phyloP scores from a whole-genome alignment of 2,113 vertebrate genomes.

The Vulpes ferrilata region DNA sequence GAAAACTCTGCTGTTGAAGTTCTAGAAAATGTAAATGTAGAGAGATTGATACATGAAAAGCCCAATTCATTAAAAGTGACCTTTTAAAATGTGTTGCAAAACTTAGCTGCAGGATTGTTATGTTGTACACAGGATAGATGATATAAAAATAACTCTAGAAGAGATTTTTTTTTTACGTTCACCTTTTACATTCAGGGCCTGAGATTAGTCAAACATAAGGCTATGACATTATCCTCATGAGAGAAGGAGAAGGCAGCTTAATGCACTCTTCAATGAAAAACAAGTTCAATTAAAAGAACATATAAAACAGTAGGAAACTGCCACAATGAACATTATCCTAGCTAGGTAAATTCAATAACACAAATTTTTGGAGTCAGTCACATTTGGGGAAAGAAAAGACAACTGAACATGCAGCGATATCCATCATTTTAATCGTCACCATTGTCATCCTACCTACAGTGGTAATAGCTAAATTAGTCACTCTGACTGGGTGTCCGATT shows the following conservation, averaged over 20 bases:
- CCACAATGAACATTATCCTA: neutral
- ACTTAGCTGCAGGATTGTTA: constrained; percentile 41
- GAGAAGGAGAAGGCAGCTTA: constrained; percentile 56
- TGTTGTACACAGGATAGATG: neutral
- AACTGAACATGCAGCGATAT: neutral
- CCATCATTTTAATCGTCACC: neutral
- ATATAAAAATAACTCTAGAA: constrained; percentile 27
- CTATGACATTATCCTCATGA: constrained; percentile 12
- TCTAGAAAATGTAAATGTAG: constrained; percentile 63
- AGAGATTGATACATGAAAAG: constrained; percentile 50
- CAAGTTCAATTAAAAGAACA: constrained; percentile 71
- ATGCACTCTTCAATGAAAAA: constrained; percentile 43
- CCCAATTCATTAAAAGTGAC: constrained; percentile 64
- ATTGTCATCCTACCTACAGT: neutral
- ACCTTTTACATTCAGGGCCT: neutral
- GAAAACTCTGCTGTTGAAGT: constrained; percentile 68
- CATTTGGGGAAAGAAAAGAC: neutral
- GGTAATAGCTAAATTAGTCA: neutral
- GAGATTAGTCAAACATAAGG: constrained; percentile 50
- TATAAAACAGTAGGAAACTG: constrained; percentile 31
- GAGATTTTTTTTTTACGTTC: neutral
- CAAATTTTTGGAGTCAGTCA: neutral
- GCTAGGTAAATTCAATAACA: constrained; percentile 37
- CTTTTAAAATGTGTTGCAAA: constrained; percentile 44
- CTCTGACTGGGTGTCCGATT: neutral